Percentiles rank a stretch among this genome's conserved stretches.
These are phyloP conservation scores for Burhinus oedicnemus DNA, from an alignment of 2,113 vertebrate genomes.

Conservation along the genomic window DNA sequence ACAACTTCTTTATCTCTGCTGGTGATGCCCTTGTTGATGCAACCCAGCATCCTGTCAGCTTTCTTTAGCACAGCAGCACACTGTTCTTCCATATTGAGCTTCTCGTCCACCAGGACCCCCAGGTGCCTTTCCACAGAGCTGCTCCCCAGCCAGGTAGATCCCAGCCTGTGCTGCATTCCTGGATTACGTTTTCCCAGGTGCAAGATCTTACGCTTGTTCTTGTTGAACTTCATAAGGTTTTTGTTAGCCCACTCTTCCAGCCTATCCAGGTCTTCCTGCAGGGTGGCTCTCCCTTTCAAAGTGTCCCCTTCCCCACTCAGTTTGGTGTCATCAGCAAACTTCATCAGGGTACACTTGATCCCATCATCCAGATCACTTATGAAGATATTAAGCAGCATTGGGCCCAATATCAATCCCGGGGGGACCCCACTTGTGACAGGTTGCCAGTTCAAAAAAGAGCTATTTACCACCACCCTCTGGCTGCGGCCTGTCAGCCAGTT, in stretches of 20 bases:
- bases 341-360: not conserved
- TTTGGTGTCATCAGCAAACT: not conserved
- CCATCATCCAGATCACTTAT: not conserved
- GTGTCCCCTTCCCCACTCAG: not conserved
- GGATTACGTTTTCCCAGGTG: not conserved
- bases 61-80: too few relatives aligned
- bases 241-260: not conserved
- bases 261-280: not conserved
- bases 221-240: not conserved
- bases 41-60: too few relatives aligned
- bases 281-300: not conserved
- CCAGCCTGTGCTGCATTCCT: not conserved
- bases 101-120: too few relatives aligned
- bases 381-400: not conserved
- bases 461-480: not conserved
- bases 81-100: too few relatives aligned
- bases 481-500: not conserved
- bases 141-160: too few relatives aligned
- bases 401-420: not conserved
- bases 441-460: not conserved
- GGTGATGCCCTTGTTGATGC: too few relatives aligned
- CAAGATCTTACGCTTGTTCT: not conserved
- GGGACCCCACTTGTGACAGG: not conserved
- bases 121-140: too few relatives aligned
- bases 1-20: too few relatives aligned